A percentile compares a stretch with the other conserved stretches of the same genome.
Evolutionary conservation across 2,797 vertebrate genomes (phyloP).

Genomic region (Pteronotus mesoamericanus): DNA sequence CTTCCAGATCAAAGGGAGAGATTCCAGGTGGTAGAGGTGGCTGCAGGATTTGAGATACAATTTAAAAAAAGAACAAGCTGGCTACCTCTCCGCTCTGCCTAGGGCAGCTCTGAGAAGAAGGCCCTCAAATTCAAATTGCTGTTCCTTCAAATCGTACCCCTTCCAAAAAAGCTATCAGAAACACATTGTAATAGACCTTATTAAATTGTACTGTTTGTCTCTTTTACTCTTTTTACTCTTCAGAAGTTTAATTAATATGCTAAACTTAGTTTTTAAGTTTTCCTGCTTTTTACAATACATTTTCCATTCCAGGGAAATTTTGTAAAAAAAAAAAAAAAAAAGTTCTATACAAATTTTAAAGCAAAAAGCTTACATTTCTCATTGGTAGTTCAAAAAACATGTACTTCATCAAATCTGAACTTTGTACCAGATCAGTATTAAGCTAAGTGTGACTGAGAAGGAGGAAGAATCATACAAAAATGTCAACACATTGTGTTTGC

Average conservation of each 20-base stretch:
- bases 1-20: background rate
- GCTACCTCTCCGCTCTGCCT: background rate
- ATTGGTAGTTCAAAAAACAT: background rate
- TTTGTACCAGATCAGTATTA: background rate
- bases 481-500: background rate
- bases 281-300: background rate
- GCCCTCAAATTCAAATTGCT: background rate
- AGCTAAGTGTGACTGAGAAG: background rate
- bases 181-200: background rate
- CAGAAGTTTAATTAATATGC: background rate
- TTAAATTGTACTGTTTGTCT: background rate
- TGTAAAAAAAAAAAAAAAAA: background rate
- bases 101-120: background rate
- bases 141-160: background rate
- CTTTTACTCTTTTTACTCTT: background rate
- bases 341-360: background rate
- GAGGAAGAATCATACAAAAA: background rate
- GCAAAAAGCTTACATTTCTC: background rate
- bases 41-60: background rate
- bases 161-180: background rate
- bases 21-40: background rate
- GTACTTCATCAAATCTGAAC: background rate
- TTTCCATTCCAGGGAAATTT: background rate
- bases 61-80: background rate
- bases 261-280: background rate